phyloP scores from a whole-genome alignment of 1,140 invertebrate genomes.

The Tribolium castaneum region DNA sequence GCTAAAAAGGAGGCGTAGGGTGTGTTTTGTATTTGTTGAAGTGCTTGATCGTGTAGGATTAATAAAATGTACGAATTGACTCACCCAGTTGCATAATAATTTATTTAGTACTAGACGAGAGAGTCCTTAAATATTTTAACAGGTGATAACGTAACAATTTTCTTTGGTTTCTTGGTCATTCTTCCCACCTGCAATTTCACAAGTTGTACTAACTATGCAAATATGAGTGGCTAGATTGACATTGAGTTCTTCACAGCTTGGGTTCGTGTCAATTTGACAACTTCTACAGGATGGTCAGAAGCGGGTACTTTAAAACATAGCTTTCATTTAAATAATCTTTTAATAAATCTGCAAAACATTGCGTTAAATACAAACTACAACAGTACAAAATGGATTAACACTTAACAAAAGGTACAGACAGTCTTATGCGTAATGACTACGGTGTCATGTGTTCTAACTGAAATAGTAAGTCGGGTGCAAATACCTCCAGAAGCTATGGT shows the following conservation, averaged over 20 bases:
- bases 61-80: neutral
- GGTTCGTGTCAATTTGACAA: neutral
- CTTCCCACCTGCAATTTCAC: neutral
- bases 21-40: slow-evolving; percentile 36
- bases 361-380: slow-evolving; percentile 2
- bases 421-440: slow-evolving; percentile 35
- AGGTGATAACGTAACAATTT: neutral
- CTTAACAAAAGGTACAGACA: slow-evolving; percentile 30
- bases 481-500: slow-evolving; percentile 57
- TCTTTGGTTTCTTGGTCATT: neutral
- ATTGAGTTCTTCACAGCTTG: neutral
- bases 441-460: slow-evolving; percentile 42
- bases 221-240: neutral
- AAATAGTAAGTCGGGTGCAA: slow-evolving; percentile 60
- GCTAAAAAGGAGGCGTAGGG: slow-evolving; percentile 37
- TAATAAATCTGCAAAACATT: slow-evolving; percentile 29
- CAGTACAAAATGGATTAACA: slow-evolving; percentile 35
- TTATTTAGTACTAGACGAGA: neutral
- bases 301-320: slow-evolving; percentile 3
- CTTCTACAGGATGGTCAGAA: neutral
- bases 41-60: slow-evolving; percentile 8
- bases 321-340: slow-evolving; percentile 20
- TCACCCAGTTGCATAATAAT: neutral
- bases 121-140: neutral
- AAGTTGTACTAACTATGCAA: slow-evolving; percentile 1